Evolutionary conservation across 2,113 vertebrate species (phyloP).

Genomic region (Dasypus novemcinctus): DNA sequence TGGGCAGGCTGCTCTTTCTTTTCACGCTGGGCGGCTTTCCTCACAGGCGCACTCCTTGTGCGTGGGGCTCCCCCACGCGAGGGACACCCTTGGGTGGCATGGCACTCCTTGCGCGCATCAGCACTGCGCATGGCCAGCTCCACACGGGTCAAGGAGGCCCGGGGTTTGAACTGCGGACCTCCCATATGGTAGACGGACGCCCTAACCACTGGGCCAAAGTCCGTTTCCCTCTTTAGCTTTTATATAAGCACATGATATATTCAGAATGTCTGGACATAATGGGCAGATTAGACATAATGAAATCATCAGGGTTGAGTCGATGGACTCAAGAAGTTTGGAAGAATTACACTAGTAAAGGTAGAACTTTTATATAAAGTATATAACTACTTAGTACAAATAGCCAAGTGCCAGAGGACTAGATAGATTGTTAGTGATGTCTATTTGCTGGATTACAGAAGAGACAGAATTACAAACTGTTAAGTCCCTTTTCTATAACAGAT

Average conservation of each 20-base stretch:
- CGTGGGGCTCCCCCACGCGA: too few relatives aligned
- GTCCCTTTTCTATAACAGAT: neutral
- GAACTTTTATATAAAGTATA: neutral
- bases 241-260: neutral
- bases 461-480: neutral
- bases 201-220: too few relatives aligned
- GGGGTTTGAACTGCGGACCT: too few relatives aligned
- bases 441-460: neutral
- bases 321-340: conserved; percentile 15
- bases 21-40: too few relatives aligned
- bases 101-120: too few relatives aligned
- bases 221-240: conserved; percentile 61
- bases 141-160: too few relatives aligned
- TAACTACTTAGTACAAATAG: neutral
- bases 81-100: too few relatives aligned
- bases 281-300: neutral
- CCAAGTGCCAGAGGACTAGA: neutral
- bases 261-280: neutral
- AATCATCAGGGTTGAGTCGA: neutral
- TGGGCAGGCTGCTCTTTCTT: too few relatives aligned
- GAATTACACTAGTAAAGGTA: neutral
- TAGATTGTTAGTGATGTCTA: neutral
- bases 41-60: too few relatives aligned
- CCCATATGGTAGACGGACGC: too few relatives aligned
- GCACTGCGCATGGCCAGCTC: too few relatives aligned